Evolutionary conservation across 2,888 invertebrate species (phyloP).

Genomic region (Uloborus plumipes): DNA sequence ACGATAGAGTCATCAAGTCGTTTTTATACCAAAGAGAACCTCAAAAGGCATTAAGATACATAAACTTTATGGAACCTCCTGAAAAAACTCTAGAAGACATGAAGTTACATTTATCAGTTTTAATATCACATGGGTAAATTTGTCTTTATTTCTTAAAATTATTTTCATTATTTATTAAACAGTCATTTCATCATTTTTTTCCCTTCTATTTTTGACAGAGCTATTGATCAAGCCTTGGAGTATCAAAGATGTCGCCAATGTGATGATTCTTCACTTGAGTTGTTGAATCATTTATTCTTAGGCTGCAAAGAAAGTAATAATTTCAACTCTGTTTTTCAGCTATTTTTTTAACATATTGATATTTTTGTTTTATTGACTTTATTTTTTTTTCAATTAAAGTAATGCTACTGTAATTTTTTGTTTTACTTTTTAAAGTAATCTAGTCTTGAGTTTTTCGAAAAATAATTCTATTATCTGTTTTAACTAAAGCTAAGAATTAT

Average conservation of each 20-base stretch:
- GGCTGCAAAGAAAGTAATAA: constrained; percentile 74
- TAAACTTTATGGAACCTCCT: constrained; percentile 77
- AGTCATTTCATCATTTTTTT: constrained; percentile 1
- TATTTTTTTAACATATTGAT: too few relatives aligned
- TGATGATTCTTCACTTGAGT: constrained; percentile 72
- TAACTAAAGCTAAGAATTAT: too few relatives aligned
- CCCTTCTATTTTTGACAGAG: constrained; percentile 67
- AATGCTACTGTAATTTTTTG: neutral
- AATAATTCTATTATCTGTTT: too few relatives aligned
- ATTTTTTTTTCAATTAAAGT: neutral
- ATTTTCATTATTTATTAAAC: neutral
- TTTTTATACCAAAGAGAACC: constrained; percentile 79
- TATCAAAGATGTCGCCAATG: constrained; percentile 77
- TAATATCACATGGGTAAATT: constrained; percentile 73
- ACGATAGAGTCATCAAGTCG: constrained; percentile 78
- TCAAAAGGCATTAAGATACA: constrained; percentile 80
- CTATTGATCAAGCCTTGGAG: constrained; percentile 79
- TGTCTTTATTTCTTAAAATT: neutral
- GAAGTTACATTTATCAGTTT: constrained; percentile 75
- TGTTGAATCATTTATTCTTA: constrained; percentile 77
- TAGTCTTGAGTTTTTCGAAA: too few relatives aligned
- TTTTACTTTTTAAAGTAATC: neutral
- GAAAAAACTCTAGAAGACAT: constrained; percentile 75
- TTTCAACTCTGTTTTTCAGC: neutral
- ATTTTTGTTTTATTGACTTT: too few relatives aligned